These are phyloP conservation scores for Luscinia luscinia DNA, from an alignment of 2,797 vertebrate species.

Conservation along the genomic window DNA sequence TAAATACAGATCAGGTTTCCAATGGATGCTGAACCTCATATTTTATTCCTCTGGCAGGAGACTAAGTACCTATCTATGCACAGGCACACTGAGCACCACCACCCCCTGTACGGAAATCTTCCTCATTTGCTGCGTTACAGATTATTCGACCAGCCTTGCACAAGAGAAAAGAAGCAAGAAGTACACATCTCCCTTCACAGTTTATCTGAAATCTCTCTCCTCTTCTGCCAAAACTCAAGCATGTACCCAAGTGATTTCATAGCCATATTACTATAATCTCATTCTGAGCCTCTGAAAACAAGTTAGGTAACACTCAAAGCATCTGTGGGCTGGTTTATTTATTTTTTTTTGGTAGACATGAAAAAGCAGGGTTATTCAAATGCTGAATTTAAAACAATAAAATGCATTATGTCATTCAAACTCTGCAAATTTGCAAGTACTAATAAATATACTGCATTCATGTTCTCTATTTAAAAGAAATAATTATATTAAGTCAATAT, in stretches of 20 bases:
- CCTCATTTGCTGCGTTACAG: background rate
- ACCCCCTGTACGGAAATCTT: background rate
- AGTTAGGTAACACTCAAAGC: slow-evolving; percentile 32
- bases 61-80: background rate
- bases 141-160: background rate
- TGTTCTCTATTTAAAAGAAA: background rate
- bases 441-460: background rate
- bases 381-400: background rate
- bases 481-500: background rate
- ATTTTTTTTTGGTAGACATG: background rate
- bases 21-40: slow-evolving; percentile 26
- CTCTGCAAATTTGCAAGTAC: background rate
- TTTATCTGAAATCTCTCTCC: background rate
- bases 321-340: background rate
- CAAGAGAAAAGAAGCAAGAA: background rate
- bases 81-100: background rate
- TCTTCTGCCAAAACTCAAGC: slow-evolving; percentile 6
- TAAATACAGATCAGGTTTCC: slow-evolving; percentile 54
- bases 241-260: background rate
- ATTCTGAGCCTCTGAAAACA: slow-evolving; percentile 49
- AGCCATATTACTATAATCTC: slow-evolving; percentile 14
- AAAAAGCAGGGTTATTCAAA: slow-evolving; percentile 18
- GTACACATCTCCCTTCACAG: background rate
- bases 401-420: background rate
- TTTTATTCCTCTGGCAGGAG: slow-evolving; percentile 31